Conservation (phyloP, 2,113 vertebrate species). For the Oryzias woworae region DNA sequence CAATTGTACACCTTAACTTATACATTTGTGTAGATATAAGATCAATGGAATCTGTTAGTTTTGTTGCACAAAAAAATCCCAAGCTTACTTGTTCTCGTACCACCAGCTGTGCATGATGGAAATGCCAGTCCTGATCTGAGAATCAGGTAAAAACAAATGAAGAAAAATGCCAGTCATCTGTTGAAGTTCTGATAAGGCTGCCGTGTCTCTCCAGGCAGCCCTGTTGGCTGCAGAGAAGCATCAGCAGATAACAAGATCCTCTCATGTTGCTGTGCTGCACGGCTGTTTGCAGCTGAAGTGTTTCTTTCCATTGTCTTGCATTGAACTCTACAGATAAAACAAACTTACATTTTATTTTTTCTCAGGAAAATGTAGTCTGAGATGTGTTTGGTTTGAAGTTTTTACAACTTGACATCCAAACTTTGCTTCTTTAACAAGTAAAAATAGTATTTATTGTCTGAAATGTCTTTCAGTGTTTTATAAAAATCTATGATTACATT, state of each 20-base stretch:
- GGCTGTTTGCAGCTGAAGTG: constrained; percentile 4
- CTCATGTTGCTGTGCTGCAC: constrained; percentile 42
- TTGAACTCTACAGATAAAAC: too few species aligned
- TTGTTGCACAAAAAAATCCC: not conserved
- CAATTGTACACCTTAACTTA: too few species aligned
- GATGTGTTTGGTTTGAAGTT: too few species aligned
- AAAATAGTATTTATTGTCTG: too few species aligned
- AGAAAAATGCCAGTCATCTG: constrained; percentile 48
- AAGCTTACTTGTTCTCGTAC: not conserved
- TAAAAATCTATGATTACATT: too few species aligned
- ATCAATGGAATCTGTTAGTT: constrained; percentile 1
- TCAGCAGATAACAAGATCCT: constrained; percentile 49
- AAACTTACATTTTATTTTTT: too few species aligned
- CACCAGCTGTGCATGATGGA: constrained; percentile 46
- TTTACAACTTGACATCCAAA: too few species aligned
- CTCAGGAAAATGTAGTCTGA: too few species aligned
- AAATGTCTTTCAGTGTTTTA: too few species aligned
- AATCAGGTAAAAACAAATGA: constrained; percentile 61
- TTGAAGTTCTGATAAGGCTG: constrained; percentile 55
- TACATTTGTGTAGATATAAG: too few species aligned
- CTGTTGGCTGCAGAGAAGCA: constrained; percentile 29
- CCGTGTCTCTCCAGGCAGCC: constrained; percentile 28
- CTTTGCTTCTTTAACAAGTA: too few species aligned
- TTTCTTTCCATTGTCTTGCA: not conserved
- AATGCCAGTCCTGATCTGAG: constrained; percentile 63